Percentiles rank a stretch among this genome's conserved stretches.
Conservation (phyloP, 2,113 vertebrate genomes). For the Tyto alba region DNA sequence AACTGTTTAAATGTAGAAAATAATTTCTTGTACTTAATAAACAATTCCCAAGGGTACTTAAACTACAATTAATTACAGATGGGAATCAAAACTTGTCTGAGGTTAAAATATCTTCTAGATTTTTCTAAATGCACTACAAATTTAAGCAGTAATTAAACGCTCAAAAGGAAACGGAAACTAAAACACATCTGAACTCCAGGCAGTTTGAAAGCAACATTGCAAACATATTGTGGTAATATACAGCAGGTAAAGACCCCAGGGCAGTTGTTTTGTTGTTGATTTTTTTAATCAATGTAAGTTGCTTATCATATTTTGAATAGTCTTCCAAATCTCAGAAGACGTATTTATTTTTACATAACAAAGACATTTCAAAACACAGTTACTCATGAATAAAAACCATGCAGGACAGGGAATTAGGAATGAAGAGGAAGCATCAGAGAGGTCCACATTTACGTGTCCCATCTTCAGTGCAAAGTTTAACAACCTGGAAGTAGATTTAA, state of each 20-base stretch:
- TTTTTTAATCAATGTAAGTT: background rate
- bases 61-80: background rate
- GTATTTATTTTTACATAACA: background rate
- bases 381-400: background rate
- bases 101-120: background rate
- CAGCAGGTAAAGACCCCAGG: background rate
- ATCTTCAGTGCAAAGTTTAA: background rate
- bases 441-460: background rate
- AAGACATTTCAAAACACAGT: background rate
- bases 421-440: background rate
- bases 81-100: background rate
- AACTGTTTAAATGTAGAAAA: background rate
- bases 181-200: background rate
- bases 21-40: background rate
- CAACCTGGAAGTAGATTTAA: background rate
- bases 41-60: background rate
- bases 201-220: background rate
- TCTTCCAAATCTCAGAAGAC: background rate
- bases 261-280: background rate
- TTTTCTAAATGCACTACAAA: background rate
- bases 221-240: rapidly evolving
- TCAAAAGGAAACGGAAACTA: background rate
- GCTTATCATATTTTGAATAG: background rate
- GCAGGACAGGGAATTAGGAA: background rate
- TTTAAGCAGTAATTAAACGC: background rate